Percentiles rank a stretch among this genome's conserved stretches.
These are phyloP conservation scores for Crenichthys baileyi DNA, from an alignment of 2,797 vertebrate genomes.

Conservation along the genomic window DNA sequence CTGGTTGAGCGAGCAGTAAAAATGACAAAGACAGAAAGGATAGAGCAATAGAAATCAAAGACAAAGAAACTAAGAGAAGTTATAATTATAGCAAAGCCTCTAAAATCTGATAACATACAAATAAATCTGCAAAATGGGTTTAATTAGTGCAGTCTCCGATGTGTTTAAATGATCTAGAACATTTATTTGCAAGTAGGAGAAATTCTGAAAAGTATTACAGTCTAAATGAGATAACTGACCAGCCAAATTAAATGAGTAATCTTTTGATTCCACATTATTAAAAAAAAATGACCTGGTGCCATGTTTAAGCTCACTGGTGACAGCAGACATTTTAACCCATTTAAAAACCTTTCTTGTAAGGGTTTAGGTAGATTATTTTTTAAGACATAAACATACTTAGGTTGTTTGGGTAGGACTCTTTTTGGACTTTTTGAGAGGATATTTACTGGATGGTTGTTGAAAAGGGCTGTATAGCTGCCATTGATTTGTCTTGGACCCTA, in stretches of 20 bases:
- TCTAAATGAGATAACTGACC: not conserved
- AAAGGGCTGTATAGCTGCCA: no score
- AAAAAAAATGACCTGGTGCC: not conserved
- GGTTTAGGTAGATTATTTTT: not conserved
- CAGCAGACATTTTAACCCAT: no score
- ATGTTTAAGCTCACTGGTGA: not conserved
- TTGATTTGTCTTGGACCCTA: no score
- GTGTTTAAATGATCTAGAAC: conserved; percentile 53
- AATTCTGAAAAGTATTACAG: conserved; percentile 25
- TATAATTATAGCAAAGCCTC: conserved; percentile 39
- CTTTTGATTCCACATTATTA: not conserved
- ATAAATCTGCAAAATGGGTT: conserved; percentile 36
- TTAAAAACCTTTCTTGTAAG: not conserved
- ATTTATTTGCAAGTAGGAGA: conserved; percentile 39
- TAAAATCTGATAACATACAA: conserved; percentile 25
- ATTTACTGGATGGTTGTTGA: not conserved
- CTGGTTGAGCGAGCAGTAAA: conserved; percentile 51
- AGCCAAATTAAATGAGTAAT: not conserved
- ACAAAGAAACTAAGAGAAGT: conserved; percentile 27
- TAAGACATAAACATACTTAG: not conserved
- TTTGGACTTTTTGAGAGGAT: not conserved
- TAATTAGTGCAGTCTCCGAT: conserved; percentile 43
- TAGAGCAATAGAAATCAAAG: conserved; percentile 13
- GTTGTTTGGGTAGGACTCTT: not conserved
- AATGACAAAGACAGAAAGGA: conserved; percentile 30